Percentiles rank a stretch among this genome's conserved stretches.
Evolutionary conservation across 1,140 invertebrate species (phyloP).

Genomic region (Lamellibrachia luymesi): DNA sequence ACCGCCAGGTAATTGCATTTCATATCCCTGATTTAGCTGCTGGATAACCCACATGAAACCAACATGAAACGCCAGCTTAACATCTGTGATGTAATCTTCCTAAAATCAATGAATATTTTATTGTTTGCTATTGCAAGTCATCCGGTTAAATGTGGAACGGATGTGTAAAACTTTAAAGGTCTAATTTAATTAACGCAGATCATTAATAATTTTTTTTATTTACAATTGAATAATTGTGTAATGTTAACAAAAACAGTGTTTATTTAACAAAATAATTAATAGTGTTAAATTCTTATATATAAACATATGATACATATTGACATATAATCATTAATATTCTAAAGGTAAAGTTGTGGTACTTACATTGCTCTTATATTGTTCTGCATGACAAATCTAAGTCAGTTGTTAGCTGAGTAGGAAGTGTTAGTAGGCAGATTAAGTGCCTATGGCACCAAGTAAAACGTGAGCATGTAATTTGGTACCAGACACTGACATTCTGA

Average conservation of each 20-base stretch:
- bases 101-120: slow-evolving; percentile 2
- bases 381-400: too few species aligned
- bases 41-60: neutral
- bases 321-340: too few species aligned
- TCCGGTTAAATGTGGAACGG: neutral
- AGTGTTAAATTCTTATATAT: neutral
- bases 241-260: neutral
- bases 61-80: neutral
- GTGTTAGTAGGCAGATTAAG: too few species aligned
- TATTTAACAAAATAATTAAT: neutral
- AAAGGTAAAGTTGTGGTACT: neutral
- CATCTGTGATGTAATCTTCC: neutral
- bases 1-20: neutral
- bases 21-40: neutral
- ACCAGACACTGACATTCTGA: too few species aligned
- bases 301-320: neutral
- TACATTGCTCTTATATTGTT: neutral
- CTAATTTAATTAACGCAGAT: neutral
- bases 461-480: too few species aligned
- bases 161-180: neutral
- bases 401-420: too few species aligned
- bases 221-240: neutral
- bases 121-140: neutral
- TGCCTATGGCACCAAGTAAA: too few species aligned
- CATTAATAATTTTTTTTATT: neutral